Base-by-base conservation (phyloP, 2,797 vertebrate genomes). In the Tympanoctomys barrerae region DNA sequence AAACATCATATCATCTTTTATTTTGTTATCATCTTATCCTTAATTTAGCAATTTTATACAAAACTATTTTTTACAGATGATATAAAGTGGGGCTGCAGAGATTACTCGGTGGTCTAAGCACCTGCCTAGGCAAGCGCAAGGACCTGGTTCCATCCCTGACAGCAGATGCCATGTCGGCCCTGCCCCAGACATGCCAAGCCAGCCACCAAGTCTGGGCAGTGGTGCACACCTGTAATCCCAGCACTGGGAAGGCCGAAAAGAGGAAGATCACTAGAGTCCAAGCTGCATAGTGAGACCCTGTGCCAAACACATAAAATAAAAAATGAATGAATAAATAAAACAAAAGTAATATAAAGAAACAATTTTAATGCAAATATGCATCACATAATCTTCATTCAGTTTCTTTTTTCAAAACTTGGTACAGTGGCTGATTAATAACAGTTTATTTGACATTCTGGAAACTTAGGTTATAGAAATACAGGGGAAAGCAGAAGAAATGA, bases 391-490 rank as follows among this genome's bases (percentile, higher is more conserved):
- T 91, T 64, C 31, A 90, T 89, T 94, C 14, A 52, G 21, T 71
- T 86, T 33, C 12, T 81, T 91, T 96, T 87, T 93, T 96, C 70
- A 22, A 6, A 94, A 64, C 24, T 24, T 89, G 13, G 6, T 71
- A 24, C 89, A 77, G 33, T 92, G 80, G 24, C 39, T 88, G 71
- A 86, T 49, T 70, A 93, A 92, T 83, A 49, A 91, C 18, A 87
- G 36, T 81, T 90, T 95, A 78, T 52, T 97, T 75, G 92, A 75
- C 24, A 83, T 68, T 42, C 18, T 42, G 26, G 8, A 79, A 77
- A 52, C 14, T 80, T 93, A 59, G 57, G 62, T 89, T 82, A 95
- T 86, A 88, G 94, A 94, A 96, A 86, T 78, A 59, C 1, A 46
- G 7, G 10, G 14, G 2, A 80, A 94, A 81, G 18, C 14, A 7